These are phyloP conservation scores for Zapornia atra DNA, from an alignment of 2,113 vertebrate genomes.

Conservation along the genomic window DNA sequence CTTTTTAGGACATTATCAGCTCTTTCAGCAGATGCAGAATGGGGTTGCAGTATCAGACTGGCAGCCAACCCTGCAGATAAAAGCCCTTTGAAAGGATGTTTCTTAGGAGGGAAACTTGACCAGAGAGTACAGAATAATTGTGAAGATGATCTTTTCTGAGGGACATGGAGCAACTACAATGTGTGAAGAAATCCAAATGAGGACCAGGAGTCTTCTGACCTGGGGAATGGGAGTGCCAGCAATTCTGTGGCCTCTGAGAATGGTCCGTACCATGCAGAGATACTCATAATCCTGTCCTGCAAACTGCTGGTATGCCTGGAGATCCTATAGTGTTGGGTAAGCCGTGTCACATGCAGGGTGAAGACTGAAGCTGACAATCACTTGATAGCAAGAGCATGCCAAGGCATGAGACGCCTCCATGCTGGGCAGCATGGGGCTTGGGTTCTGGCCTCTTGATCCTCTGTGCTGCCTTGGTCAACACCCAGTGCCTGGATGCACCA, in stretches of 20 bases:
- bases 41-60: background rate
- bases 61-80: conserved; percentile 43
- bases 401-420: background rate
- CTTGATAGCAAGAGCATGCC: background rate
- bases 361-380: background rate
- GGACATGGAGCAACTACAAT: background rate
- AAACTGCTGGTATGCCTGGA: background rate
- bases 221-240: background rate
- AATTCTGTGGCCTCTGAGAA: background rate
- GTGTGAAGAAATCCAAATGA: background rate
- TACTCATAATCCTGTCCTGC: background rate
- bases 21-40: conserved; percentile 59
- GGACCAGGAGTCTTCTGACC: background rate
- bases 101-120: conserved; percentile 57
- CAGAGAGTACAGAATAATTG: background rate
- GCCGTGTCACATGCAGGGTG: background rate
- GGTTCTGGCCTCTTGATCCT: background rate
- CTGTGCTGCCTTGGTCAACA: accelerated
- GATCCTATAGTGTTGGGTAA: accelerated
- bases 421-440: background rate
- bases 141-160: background rate
- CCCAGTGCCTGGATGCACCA: accelerated
- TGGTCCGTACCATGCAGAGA: background rate
- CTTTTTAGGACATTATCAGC: conserved; percentile 35
- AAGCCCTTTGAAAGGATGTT: conserved; percentile 46